Evolutionary conservation across 2,113 vertebrate genomes (phyloP).

Genomic region (Fregetta grallaria): DNA sequence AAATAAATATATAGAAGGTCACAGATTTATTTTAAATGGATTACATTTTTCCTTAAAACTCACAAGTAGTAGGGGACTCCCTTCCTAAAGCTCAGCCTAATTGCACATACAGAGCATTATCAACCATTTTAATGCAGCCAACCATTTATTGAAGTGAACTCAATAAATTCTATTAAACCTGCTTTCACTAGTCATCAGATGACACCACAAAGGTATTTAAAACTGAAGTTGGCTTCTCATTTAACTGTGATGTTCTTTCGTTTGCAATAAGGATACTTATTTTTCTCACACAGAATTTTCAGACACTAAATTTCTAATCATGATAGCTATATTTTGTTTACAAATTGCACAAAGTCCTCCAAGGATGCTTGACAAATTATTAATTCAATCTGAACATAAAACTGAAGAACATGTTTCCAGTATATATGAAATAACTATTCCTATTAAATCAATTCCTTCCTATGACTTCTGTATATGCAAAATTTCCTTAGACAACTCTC

Average conservation of each 20-base stretch:
- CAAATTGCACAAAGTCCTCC: background rate
- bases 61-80: background rate
- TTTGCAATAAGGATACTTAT: background rate
- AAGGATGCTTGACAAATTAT: background rate
- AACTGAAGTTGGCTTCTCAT: background rate
- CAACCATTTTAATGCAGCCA: background rate
- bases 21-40: background rate
- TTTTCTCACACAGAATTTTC: background rate
- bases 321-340: background rate
- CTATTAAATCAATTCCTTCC: background rate
- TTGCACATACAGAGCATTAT: background rate
- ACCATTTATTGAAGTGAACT: background rate
- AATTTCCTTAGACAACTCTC: background rate
- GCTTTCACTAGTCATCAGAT: background rate
- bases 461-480: background rate
- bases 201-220: background rate
- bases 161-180: background rate
- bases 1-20: background rate
- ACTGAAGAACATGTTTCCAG: background rate
- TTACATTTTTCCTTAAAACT: background rate
- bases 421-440: background rate
- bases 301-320: background rate
- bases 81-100: background rate
- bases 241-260: background rate
- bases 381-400: background rate